Evolutionary conservation across 2,888 invertebrate species (phyloP).

Genomic region (Rotaria macrura): DNA sequence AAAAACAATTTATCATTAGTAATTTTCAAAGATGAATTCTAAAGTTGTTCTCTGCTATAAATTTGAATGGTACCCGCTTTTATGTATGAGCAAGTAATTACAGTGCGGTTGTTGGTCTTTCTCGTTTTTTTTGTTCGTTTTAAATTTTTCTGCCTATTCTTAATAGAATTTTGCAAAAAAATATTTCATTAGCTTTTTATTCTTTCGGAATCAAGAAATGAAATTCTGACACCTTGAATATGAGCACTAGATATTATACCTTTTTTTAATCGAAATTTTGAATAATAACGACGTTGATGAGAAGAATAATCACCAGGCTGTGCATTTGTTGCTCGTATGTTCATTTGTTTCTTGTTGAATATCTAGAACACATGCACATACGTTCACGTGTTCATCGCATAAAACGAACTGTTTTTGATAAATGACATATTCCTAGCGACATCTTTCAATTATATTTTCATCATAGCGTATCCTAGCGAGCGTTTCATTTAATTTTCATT

Average conservation of each 20-base stretch:
- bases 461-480: too few relatives aligned
- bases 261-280: not conserved
- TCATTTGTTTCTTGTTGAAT: slow-evolving; percentile 7
- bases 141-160: not conserved
- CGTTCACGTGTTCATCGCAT: not conserved
- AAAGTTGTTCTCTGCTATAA: not conserved
- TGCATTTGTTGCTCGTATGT: not conserved
- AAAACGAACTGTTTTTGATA: not conserved
- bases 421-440: not conserved
- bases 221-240: not conserved
- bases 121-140: not conserved
- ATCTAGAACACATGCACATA: slow-evolving; percentile 7
- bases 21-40: not conserved
- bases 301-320: not conserved
- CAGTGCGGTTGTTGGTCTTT: not conserved
- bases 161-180: too few relatives aligned
- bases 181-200: not conserved
- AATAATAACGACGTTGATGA: not conserved
- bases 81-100: not conserved
- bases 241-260: not conserved
- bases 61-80: too few relatives aligned
- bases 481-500: too few relatives aligned
- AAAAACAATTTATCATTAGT: not conserved
- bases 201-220: not conserved
- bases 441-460: not conserved